Conservation (phyloP, 2,113 vertebrate genomes). For the Tragelaphus buxtoni region DNA sequence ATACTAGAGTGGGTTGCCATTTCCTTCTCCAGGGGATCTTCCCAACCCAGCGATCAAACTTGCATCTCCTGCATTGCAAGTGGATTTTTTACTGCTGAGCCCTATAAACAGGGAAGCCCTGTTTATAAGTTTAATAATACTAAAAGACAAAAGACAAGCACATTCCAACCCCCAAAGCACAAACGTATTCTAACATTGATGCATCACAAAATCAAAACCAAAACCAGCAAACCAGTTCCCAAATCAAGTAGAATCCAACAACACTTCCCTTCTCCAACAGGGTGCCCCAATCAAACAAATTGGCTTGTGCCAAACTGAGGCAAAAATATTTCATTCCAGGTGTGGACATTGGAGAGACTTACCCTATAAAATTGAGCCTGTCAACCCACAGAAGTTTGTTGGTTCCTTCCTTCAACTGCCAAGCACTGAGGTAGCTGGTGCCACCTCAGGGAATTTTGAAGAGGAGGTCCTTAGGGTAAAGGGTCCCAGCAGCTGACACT, state of each 20-base stretch:
- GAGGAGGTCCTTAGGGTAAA: not conserved
- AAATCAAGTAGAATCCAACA: not conserved
- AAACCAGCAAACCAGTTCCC: not conserved
- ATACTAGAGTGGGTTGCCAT: not conserved
- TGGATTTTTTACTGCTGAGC: not conserved
- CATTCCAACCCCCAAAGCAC: not conserved
- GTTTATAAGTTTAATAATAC: not conserved
- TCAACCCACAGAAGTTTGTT: not conserved
- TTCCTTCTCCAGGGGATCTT: not conserved
- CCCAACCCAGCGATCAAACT: not conserved
- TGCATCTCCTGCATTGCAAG: not conserved
- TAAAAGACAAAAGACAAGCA: not conserved
- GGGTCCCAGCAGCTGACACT: not conserved
- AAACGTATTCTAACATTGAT: not conserved
- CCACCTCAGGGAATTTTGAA: not conserved
- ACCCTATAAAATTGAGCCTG: not conserved
- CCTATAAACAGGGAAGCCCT: not conserved
- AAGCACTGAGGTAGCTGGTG: not conserved
- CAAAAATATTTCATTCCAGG: not conserved
- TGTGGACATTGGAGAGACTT: not conserved
- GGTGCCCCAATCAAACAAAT: not conserved
- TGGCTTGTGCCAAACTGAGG: not conserved
- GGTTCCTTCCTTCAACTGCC: not conserved
- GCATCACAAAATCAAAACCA: not conserved
- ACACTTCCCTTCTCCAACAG: not conserved